Evolutionary conservation across 2,797 vertebrate species (phyloP).

Genomic region (Hemibagrus guttatus): DNA sequence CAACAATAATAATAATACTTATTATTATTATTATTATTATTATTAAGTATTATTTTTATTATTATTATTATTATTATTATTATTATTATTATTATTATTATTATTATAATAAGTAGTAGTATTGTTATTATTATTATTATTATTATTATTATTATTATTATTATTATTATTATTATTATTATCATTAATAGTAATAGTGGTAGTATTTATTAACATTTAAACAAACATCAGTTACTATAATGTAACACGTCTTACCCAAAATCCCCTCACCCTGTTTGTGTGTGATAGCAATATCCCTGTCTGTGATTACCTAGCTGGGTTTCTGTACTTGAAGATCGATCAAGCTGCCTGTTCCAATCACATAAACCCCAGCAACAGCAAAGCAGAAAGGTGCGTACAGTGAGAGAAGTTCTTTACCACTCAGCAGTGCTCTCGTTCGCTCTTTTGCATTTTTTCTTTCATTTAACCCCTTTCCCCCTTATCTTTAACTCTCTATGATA

Average conservation of each 20-base stretch:
- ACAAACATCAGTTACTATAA: neutral
- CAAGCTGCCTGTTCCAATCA: constrained; percentile 33
- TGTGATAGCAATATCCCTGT: neutral
- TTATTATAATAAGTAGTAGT: no score
- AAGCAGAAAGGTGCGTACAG: constrained; percentile 40
- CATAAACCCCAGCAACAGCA: constrained; percentile 14
- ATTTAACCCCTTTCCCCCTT: neutral
- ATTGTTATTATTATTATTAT: no score
- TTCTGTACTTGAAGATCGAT: constrained; percentile 23
- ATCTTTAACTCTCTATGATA: constrained; percentile 25
- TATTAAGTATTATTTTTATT: no score
- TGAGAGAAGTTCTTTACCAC: constrained; percentile 1
- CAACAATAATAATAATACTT: no score
- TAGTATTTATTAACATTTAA: no score
- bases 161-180: constrained; percentile 5
- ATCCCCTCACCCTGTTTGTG: neutral
- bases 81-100: no score
- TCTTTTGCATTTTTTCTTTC: neutral
- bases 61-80: no score
- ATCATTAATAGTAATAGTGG: neutral
- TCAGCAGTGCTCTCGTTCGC: constrained; percentile 13
- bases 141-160: no score
- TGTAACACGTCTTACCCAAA: neutral
- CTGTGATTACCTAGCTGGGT: neutral
- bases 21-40: no score